Evolutionary conservation across 1,140 invertebrate genomes (phyloP).

Genomic region (Papilio xuthus): DNA sequence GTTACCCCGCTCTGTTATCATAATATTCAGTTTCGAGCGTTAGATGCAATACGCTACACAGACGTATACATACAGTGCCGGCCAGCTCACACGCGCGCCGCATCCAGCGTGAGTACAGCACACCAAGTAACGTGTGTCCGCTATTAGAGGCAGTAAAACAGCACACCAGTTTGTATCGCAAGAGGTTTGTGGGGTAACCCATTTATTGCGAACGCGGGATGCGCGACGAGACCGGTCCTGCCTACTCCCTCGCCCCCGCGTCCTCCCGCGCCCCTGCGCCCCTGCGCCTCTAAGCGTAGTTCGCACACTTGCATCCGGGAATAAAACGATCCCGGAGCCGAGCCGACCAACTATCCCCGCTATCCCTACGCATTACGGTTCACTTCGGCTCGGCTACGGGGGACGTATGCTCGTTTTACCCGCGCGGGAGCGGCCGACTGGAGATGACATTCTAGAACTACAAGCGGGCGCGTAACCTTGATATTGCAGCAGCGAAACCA

Average conservation of each 20-base stretch:
- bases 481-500: conserved; percentile 73
- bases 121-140: conserved; percentile 39
- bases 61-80: background rate
- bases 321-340: conserved; percentile 57
- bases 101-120: conserved; percentile 11
- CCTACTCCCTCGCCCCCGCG: conserved; percentile 49
- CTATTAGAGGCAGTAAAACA: conserved; percentile 51
- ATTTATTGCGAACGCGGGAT: conserved; percentile 70
- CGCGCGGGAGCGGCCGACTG: conserved; percentile 56
- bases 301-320: conserved; percentile 71
- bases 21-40: background rate
- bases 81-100: conserved; percentile 1
- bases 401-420: conserved; percentile 52
- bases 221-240: conserved; percentile 64
- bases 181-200: conserved; percentile 79
- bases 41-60: background rate
- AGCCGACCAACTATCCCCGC: conserved; percentile 35
- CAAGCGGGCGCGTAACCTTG: conserved; percentile 68
- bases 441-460: conserved; percentile 68
- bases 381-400: conserved; percentile 31
- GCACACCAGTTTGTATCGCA: conserved; percentile 64
- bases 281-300: conserved; percentile 46
- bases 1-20: background rate
- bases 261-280: conserved; percentile 47
- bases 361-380: conserved; percentile 44